phyloP scores from a whole-genome alignment of 35 echinoderm and acorn worm genomes.

The Stichopus chloronotus region DNA sequence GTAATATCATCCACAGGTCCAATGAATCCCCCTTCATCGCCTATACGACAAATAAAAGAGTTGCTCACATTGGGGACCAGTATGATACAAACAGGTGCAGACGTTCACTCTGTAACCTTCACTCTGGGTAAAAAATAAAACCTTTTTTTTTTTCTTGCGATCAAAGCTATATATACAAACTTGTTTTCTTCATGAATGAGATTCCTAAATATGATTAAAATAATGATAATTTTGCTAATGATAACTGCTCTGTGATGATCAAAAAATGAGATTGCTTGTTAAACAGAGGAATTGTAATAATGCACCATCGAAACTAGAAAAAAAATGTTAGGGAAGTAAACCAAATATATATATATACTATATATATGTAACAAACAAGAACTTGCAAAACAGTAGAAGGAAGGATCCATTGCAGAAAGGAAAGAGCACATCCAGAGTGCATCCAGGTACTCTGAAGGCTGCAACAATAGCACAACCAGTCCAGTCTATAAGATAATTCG shows the following conservation, averaged over 20 bases:
- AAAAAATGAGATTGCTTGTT: not conserved
- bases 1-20: too few species aligned
- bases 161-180: not conserved
- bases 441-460: too few species aligned
- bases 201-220: not conserved
- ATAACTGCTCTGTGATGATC: not conserved
- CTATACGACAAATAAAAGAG: too few species aligned
- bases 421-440: not conserved
- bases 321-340: not conserved
- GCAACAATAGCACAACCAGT: too few species aligned
- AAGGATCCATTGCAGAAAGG: not conserved
- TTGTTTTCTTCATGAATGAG: not conserved
- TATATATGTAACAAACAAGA: not conserved
- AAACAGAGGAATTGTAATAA: not conserved
- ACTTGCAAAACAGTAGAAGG: not conserved
- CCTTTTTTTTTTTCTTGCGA: not conserved
- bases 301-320: not conserved
- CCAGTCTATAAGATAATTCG: too few species aligned
- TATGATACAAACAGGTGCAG: too few species aligned
- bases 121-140: not conserved
- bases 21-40: too few species aligned
- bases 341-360: too few species aligned
- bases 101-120: too few species aligned
- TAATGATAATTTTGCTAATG: not conserved
- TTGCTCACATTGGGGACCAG: too few species aligned